phyloP scores from a whole-genome alignment of 2,888 invertebrate species.

The Mythimna loreyi region DNA sequence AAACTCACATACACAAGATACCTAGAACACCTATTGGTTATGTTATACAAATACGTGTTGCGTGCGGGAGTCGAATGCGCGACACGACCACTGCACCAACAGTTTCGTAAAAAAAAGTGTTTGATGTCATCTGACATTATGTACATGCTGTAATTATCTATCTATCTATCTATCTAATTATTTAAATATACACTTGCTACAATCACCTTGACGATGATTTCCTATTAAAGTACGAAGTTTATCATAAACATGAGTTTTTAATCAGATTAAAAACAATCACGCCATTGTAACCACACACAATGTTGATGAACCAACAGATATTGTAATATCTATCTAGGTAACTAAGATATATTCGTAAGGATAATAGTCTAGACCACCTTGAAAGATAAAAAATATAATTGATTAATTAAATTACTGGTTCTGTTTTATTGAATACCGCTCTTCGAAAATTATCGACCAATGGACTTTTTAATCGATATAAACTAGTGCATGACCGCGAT shows the following conservation, averaged over 20 bases:
- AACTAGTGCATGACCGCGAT: no score
- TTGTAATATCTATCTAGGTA: constrained; percentile 41
- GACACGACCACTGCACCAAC: no score
- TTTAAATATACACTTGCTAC: constrained; percentile 12
- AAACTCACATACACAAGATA: no score
- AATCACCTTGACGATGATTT: constrained; percentile 40
- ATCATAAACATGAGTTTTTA: constrained; percentile 41
- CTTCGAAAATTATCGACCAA: constrained; percentile 20
- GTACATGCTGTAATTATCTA: constrained; percentile 30
- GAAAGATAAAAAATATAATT: constrained; percentile 37
- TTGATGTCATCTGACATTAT: constrained; percentile 7
- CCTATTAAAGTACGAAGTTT: constrained; percentile 32
- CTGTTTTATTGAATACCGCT: constrained; percentile 29
- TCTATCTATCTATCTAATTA: no score
- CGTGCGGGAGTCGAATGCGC: no score
- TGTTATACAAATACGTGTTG: no score
- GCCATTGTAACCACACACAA: constrained; percentile 49
- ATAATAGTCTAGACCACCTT: constrained; percentile 39
- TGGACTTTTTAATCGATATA: no score
- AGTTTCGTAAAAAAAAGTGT: no score
- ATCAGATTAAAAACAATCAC: constrained; percentile 61
- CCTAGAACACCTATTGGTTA: no score
- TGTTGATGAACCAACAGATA: constrained; percentile 49
- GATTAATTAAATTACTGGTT: constrained; percentile 28
- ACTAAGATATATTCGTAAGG: constrained; percentile 39